phyloP scores from a whole-genome alignment of 2,888 invertebrate genomes.

The Lepidochrysops patricia region DNA sequence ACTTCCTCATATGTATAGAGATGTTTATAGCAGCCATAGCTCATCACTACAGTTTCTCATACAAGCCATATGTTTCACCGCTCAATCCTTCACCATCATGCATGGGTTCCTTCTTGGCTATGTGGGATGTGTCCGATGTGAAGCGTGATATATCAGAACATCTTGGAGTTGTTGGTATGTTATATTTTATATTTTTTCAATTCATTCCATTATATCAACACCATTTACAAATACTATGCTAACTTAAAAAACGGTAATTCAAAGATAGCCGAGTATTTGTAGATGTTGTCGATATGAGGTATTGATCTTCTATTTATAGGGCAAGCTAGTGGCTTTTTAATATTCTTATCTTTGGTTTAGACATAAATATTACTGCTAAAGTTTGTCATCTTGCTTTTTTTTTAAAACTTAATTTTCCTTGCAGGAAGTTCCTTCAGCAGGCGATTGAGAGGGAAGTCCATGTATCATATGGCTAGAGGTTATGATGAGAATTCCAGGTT shows the following conservation, averaged over 20 bases:
- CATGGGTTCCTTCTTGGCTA: constrained; percentile 88
- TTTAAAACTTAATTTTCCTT: constrained; percentile 13
- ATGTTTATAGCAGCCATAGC: constrained; percentile 97
- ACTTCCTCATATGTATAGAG: constrained; percentile 97
- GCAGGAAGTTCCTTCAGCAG: constrained; percentile 84
- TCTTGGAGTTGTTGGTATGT: constrained; percentile 88
- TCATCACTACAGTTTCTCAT: constrained; percentile 97
- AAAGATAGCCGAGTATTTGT: too few species aligned
- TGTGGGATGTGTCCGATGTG: constrained; percentile 98
- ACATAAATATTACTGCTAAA: too few species aligned
- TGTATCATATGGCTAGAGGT: constrained; percentile 83
- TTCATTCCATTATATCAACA: too few species aligned
- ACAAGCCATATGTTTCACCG: constrained; percentile 83
- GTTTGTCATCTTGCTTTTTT: too few species aligned
- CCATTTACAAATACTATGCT: too few species aligned
- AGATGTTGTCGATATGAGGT: too few species aligned
- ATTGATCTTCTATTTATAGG: too few species aligned
- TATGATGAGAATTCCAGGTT: constrained; percentile 74
- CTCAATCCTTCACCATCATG: constrained; percentile 73
- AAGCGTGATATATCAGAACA: constrained; percentile 94
- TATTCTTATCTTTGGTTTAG: too few species aligned
- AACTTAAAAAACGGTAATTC: too few species aligned
- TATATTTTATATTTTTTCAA: background rate
- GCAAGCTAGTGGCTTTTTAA: too few species aligned
- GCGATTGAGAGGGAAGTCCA: constrained; percentile 83